phyloP scores from a whole-genome alignment of 2,888 invertebrate species.

The Parasteatoda lunata region DNA sequence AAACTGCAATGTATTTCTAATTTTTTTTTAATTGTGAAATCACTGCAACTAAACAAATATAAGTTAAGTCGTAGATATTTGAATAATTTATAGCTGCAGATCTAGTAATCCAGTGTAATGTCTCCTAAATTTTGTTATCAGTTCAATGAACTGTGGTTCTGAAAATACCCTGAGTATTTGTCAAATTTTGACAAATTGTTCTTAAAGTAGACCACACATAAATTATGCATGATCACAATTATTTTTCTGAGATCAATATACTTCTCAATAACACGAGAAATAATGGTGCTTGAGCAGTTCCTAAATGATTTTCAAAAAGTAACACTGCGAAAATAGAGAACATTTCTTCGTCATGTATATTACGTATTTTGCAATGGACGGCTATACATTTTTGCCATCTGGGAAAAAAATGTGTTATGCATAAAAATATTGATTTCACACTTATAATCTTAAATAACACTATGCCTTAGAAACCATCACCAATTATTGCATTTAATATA shows the following conservation, averaged over 20 bases:
- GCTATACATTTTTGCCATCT: constrained; percentile 60
- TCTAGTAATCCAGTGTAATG: too few relatives aligned
- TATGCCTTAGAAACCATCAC: too few relatives aligned
- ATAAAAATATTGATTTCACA: too few relatives aligned
- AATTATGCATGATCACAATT: constrained; percentile 6
- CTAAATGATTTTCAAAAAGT: constrained; percentile 54
- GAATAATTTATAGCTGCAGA: too few relatives aligned
- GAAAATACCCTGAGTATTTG: constrained; percentile 57
- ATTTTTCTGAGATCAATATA: background rate
- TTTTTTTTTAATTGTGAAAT: too few relatives aligned
- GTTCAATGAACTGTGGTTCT: too few relatives aligned
- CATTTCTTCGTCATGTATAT: constrained; percentile 4
- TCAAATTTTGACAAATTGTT: constrained; percentile 28
- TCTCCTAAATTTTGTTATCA: too few relatives aligned
- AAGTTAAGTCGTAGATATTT: too few relatives aligned
- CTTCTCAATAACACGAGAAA: background rate
- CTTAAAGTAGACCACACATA: constrained; percentile 41
- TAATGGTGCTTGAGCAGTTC: constrained; percentile 58
- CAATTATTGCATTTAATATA: too few relatives aligned
- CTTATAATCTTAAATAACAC: too few relatives aligned
- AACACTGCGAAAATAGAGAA: constrained; percentile 42
- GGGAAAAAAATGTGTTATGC: background rate
- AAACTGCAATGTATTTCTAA: too few relatives aligned
- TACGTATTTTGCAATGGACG: constrained; percentile 62
- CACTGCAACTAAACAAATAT: too few relatives aligned